These are phyloP conservation scores for Phaenicophaeus curvirostris DNA, from an alignment of 2,797 vertebrate species.

Conservation along the genomic window DNA sequence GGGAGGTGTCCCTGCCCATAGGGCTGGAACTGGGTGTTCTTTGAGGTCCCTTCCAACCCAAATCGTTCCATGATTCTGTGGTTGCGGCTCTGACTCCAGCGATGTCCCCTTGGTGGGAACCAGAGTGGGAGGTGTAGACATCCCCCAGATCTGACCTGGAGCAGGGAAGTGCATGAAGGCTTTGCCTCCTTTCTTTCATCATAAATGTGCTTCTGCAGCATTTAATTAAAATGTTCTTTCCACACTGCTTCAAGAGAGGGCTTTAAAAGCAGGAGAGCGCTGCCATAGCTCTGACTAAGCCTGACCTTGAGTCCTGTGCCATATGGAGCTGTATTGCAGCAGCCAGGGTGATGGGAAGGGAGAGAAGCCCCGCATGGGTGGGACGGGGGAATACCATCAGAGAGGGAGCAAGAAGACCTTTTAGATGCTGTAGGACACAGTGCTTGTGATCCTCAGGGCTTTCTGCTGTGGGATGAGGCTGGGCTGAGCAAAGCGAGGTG, in stretches of 20 bases:
- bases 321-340: not conserved
- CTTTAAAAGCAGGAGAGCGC: not conserved
- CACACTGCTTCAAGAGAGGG: not conserved
- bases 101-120: fast-evolving
- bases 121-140: not conserved
- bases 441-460: not conserved
- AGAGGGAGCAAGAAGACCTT: not conserved
- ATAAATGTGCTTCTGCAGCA: not conserved
- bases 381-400: fast-evolving
- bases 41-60: no score
- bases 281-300: constrained; percentile 12
- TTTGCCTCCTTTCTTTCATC: not conserved
- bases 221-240: not conserved
- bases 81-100: not conserved
- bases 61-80: no score
- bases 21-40: no score
- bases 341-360: no score
- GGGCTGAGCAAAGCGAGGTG: not conserved
- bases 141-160: not conserved
- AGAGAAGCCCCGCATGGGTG: not conserved
- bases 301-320: not conserved
- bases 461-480: not conserved
- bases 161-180: not conserved
- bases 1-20: no score
- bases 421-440: not conserved